Evolutionary conservation across 2,113 vertebrate genomes (phyloP), one percentile per base, ranked within the genome.

Genomic region (Strigops habroptila): DNA sequence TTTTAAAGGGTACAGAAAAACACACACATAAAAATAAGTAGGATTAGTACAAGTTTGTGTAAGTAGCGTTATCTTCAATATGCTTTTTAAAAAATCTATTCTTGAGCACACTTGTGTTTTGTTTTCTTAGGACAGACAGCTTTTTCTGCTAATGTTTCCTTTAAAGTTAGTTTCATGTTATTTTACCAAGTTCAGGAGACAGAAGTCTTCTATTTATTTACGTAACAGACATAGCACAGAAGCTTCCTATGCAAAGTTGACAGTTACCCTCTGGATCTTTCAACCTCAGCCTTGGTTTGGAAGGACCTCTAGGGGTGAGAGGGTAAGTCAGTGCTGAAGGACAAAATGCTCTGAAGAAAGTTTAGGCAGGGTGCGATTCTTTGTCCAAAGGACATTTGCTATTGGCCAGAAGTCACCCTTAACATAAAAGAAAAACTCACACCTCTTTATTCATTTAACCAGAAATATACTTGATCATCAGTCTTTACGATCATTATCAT

Each of bases 261-360:
- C 35, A 43, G 27, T 13, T 33, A 43, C 28, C 25, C 30, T 2
- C 31, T 2, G 28, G 41, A 9, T 67, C 49, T 49, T 49, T 31
- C 35, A 53, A 49, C 31, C 19, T 70, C 90, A 85, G 43, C 37
- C 75, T 78, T 91, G 71, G 82, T 80, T 43, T 91, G 71, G 94
- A 95, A 94, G 90, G 93, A 96, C 93, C 82, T 93, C 85, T 95
- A 95, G 90, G 75, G 94, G 93, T 87, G 51, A 93, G 37, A 83
- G 67, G 44, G 25, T 14, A 30, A 39, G 62, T 80, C 28, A 27
- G 25, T 63, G 48, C 44, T 80, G 71, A 28, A 82, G 39, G 57
- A 75, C 27, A 33, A 88, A 77, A 60, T 0, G 3, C 44, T 12
- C 51, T 13, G 30, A n/a, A 73, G 15, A 31, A 74, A 25, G 8